A percentile compares a stretch with the other conserved stretches of the same genome.
Conservation (phyloP, 2,113 vertebrate species). For the Gorsachius goisagi region DNA sequence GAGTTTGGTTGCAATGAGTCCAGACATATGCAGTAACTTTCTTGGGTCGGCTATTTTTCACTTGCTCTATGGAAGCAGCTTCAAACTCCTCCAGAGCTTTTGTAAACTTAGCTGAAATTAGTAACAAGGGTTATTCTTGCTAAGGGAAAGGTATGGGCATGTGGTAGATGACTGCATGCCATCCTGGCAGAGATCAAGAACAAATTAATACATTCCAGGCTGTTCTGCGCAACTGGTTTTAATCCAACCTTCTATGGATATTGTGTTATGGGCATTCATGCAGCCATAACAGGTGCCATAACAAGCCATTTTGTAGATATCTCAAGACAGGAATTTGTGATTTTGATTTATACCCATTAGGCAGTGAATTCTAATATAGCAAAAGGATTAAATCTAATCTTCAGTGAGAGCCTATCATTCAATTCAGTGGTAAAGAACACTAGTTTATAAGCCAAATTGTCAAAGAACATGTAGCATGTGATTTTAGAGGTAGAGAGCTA, state of each 20-base stretch:
- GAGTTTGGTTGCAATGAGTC: slow-evolving; percentile 79
- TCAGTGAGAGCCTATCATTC: not conserved
- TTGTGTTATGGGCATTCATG: not conserved
- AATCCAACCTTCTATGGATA: not conserved
- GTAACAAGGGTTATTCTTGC: not conserved
- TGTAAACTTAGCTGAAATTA: slow-evolving; percentile 17
- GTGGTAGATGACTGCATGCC: not conserved
- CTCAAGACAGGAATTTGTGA: not conserved
- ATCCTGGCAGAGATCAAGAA: not conserved
- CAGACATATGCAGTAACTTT: slow-evolving; percentile 82
- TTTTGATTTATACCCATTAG: not conserved
- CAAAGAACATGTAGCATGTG: not conserved
- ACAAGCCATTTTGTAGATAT: not conserved
- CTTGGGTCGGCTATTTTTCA: not conserved
- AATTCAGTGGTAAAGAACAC: not conserved
- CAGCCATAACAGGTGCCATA: not conserved
- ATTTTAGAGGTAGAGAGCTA: not conserved
- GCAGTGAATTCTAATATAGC: not conserved
- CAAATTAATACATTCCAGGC: not conserved
- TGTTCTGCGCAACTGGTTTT: not conserved
- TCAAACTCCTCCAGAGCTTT: not conserved
- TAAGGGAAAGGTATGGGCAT: not conserved
- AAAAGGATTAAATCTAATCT: not conserved
- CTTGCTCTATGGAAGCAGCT: not conserved
- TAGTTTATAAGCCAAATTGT: not conserved